These are phyloP conservation scores for Kuschelorhynchus macadamiae DNA, from an alignment of 2,888 invertebrate species.

Conservation along the genomic window DNA sequence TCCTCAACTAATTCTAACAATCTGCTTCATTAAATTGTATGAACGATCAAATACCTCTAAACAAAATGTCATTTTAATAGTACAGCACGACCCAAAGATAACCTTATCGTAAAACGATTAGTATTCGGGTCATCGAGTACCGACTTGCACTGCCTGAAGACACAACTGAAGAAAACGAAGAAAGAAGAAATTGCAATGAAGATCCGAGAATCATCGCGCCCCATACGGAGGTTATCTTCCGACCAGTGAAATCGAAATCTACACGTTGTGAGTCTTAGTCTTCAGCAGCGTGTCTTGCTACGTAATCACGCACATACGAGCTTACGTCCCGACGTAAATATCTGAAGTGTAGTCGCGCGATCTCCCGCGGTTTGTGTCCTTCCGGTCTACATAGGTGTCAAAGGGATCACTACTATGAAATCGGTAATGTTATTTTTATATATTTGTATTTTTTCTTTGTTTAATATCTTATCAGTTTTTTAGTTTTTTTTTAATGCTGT, in stretches of 20 bases:
- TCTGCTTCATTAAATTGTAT: too few species aligned
- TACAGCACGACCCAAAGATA: too few species aligned
- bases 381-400: too few species aligned
- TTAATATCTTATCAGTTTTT: too few species aligned
- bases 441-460: too few species aligned
- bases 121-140: constrained; percentile 25
- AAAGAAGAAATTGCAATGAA: constrained; percentile 25
- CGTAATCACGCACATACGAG: constrained; percentile 9
- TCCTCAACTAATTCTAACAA: too few species aligned
- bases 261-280: constrained; percentile 16
- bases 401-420: background rate
- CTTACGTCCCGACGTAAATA: too few species aligned
- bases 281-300: constrained; percentile 3
- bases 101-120: constrained; percentile 1
- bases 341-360: background rate
- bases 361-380: background rate
- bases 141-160: constrained; percentile 21
- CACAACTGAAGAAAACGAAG: constrained; percentile 30
- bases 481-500: too few species aligned
- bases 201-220: background rate
- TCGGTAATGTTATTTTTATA: background rate
- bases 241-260: constrained; percentile 35
- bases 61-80: too few species aligned
- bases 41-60: too few species aligned
- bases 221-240: background rate